A percentile compares a stretch with the other conserved stretches of the same genome.
Evolutionary conservation across 1,140 invertebrate genomes (phyloP).

Genomic region (Tetramorium simillimum): DNA sequence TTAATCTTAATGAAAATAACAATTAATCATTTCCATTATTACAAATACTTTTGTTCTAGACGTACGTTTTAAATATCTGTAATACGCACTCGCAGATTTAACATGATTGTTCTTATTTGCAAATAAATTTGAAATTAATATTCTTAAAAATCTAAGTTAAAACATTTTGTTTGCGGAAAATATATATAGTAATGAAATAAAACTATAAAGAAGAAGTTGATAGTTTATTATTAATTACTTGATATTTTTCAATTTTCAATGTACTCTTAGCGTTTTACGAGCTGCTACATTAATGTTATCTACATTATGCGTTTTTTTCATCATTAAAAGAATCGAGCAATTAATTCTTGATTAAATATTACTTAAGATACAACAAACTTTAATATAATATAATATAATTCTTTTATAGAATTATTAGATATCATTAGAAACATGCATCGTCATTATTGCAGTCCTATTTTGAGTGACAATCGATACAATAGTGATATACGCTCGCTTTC

Average conservation of each 20-base stretch:
- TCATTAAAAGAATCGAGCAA: not conserved
- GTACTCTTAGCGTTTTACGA: too few species aligned
- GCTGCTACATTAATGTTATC: not conserved
- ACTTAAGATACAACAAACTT: not conserved
- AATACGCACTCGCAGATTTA: not conserved
- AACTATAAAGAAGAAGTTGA: not conserved
- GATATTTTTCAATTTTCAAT: not conserved
- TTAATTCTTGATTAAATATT: not conserved
- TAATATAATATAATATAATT: too few species aligned
- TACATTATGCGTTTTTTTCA: not conserved
- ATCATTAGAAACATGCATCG: not conserved
- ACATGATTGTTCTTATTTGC: not conserved
- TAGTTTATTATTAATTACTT: not conserved
- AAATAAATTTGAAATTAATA: not conserved
- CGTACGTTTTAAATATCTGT: not conserved
- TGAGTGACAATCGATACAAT: constrained; percentile 43
- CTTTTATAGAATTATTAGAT: not conserved
- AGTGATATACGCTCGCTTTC: not conserved
- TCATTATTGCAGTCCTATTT: constrained; percentile 39
- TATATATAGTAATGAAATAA: not conserved
- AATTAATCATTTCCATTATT: not conserved
- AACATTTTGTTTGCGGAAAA: not conserved
- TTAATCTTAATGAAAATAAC: not conserved
- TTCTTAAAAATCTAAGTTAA: not conserved
- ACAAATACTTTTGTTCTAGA: not conserved